phyloP scores from a whole-genome alignment of 2,113 vertebrate genomes.

The Tor tambroides region DNA sequence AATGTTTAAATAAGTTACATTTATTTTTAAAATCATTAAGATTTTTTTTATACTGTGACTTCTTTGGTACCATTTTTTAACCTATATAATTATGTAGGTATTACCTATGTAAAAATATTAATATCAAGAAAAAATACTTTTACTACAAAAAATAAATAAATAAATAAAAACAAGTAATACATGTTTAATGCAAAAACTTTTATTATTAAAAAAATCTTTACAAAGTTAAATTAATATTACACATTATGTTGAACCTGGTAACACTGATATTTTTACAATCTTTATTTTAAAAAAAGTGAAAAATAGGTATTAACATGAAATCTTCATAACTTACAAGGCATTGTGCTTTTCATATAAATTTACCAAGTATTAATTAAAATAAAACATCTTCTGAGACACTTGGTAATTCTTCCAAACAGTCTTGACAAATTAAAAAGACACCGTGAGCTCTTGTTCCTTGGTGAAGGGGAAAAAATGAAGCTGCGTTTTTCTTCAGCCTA shows the following conservation, averaged over 20 bases:
- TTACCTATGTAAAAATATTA: too few species aligned
- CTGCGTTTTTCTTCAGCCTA: not conserved
- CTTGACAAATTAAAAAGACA: not conserved
- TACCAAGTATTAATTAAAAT: not conserved
- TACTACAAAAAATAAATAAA: not conserved
- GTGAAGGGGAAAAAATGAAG: not conserved
- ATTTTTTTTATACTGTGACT: too few species aligned
- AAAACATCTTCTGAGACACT: constrained; percentile 11
- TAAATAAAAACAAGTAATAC: not conserved
- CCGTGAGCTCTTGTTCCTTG: not conserved
- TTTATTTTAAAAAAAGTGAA: constrained; percentile 56
- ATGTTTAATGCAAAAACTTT: not conserved
- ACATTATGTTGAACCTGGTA: not conserved
- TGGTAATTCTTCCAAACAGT: not conserved
- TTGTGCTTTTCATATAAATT: not conserved
- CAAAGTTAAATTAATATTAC: not conserved
- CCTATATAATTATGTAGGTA: too few species aligned
- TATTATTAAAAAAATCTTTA: constrained; percentile 52
- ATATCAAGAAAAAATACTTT: too few species aligned
- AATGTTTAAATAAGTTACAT: too few species aligned
- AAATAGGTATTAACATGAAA: not conserved
- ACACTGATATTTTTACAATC: constrained; percentile 55
- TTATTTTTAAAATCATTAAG: too few species aligned
- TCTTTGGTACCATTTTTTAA: too few species aligned
- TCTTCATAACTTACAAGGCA: not conserved